These are phyloP conservation scores for Thysanoteuthis rhombus DNA, from an alignment of 2,888 invertebrate genomes.

Conservation along the genomic window DNA sequence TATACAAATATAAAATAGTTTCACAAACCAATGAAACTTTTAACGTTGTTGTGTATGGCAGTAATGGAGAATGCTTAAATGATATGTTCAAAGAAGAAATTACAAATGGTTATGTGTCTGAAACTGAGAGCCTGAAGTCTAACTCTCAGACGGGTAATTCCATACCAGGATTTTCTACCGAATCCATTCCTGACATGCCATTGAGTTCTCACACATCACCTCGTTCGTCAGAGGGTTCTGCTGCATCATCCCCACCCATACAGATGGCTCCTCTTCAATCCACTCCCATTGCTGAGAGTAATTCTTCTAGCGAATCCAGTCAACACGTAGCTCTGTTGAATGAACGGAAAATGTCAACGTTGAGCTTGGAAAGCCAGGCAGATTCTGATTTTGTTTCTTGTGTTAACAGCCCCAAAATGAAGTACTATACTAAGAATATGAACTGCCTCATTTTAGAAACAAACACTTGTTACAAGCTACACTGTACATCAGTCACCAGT, in stretches of 20 bases:
- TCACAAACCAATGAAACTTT: not conserved
- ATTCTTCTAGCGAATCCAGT: not conserved
- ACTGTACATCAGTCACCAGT: not conserved
- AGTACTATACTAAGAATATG: not conserved
- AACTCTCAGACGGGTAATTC: not conserved
- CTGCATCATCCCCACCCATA: not conserved
- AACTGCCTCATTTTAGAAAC: not conserved
- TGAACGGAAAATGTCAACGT: not conserved
- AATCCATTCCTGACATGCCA: not conserved
- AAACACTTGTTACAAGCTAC: not conserved
- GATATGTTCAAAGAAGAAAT: not conserved
- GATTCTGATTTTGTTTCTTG: not conserved
- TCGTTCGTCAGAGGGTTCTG: not conserved
- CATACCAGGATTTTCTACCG: not conserved
- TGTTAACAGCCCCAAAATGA: not conserved
- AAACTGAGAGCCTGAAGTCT: not conserved
- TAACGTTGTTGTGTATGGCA: not conserved
- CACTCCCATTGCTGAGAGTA: not conserved
- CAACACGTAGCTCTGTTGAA: not conserved
- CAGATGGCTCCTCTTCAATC: not conserved
- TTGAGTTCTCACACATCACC: not conserved
- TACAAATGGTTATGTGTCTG: not conserved
- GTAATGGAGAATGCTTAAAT: not conserved
- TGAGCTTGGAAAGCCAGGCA: not conserved
- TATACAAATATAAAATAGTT: constrained; percentile 15